A percentile compares a stretch with the other conserved stretches of the same genome.
Evolutionary conservation across 2,113 vertebrate species (phyloP).

Genomic region (Osmerus eperlanus): DNA sequence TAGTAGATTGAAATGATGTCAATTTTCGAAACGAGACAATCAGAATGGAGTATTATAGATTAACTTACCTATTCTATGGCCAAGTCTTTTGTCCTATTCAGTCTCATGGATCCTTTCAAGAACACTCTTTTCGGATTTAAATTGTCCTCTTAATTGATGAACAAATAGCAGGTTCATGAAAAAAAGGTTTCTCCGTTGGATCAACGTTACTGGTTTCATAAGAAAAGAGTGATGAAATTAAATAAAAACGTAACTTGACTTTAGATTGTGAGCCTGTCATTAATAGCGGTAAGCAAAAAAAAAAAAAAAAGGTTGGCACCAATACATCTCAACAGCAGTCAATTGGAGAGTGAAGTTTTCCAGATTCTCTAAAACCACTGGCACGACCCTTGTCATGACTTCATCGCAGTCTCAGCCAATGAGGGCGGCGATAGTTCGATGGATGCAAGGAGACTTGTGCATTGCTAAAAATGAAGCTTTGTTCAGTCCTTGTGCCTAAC

Average conservation of each 20-base stretch:
- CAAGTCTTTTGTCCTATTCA: constrained; percentile 10
- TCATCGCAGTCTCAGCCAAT: constrained; percentile 34
- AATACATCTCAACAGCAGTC: constrained; percentile 7
- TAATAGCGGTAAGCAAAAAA: no score
- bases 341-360: neutral
- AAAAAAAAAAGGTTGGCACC: neutral
- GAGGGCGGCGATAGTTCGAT: constrained; percentile 7
- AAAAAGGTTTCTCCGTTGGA: neutral
- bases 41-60: neutral
- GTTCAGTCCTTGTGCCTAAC: no score
- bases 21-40: no score
- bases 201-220: neutral
- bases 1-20: no score
- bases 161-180: constrained; percentile 13
- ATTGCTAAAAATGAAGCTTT: no score
- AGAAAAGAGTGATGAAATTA: neutral
- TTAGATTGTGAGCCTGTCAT: no score
- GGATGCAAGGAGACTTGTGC: constrained; percentile 8
- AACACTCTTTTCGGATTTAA: constrained; percentile 12
- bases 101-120: constrained; percentile 45
- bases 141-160: constrained; percentile 8
- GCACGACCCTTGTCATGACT: constrained; percentile 21
- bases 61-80: constrained; percentile 48
- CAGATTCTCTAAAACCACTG: constrained; percentile 15
- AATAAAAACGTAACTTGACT: neutral